Percentiles rank a stretch among this genome's conserved stretches.
Conservation (phyloP, 2,113 vertebrate species). For the Grammomys dolichurus region DNA sequence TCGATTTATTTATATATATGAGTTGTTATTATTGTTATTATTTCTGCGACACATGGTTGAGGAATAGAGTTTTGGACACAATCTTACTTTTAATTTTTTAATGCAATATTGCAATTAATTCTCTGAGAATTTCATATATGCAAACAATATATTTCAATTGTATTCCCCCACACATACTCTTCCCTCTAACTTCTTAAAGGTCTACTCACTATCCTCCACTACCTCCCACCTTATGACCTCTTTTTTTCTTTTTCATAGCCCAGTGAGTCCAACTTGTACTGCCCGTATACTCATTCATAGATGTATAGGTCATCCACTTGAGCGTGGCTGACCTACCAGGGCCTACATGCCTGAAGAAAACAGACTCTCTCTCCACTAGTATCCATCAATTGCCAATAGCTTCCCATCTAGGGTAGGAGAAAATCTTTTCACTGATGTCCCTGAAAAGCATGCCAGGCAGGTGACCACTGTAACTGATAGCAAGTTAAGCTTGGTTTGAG, state of each 20-base stretch:
- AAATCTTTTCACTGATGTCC: neutral
- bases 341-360: neutral
- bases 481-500: neutral
- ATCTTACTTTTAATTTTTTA: neutral
- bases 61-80: neutral
- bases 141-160: neutral
- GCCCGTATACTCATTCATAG: neutral
- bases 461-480: neutral
- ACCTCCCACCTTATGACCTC: too few species aligned
- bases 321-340: neutral
- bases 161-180: neutral
- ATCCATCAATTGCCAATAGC: neutral
- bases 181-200: neutral
- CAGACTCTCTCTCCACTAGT: neutral
- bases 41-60: neutral
- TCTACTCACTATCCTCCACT: neutral
- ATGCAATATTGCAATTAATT: neutral
- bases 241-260: neutral
- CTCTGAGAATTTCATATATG: neutral
- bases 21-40: slow-evolving; percentile 24
- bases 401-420: too few species aligned
- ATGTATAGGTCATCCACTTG: neutral
- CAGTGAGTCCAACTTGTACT: neutral
- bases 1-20: slow-evolving; percentile 40
- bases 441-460: neutral